Conservation (phyloP, 2,113 vertebrate genomes). For the Jaculus jaculus region DNA sequence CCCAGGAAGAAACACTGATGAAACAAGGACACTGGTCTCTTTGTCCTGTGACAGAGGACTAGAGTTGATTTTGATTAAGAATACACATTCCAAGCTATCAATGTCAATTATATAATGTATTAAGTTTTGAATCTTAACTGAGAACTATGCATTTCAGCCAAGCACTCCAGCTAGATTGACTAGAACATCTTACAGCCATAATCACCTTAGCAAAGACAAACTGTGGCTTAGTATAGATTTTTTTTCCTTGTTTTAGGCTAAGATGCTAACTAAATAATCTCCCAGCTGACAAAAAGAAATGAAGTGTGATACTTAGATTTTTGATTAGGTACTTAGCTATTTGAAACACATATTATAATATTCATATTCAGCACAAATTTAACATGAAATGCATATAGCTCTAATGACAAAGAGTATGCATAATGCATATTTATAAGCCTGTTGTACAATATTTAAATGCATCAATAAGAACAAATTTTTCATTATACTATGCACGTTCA, state of each 20-base stretch:
- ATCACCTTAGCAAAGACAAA: conserved; percentile 44
- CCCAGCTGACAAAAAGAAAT: conserved; percentile 37
- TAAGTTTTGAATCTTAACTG: conserved; percentile 19
- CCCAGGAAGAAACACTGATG: background rate
- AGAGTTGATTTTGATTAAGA: background rate
- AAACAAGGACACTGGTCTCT: too few relatives aligned
- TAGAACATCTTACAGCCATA: conserved; percentile 34
- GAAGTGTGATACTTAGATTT: conserved; percentile 31
- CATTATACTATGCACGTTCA: conserved; percentile 6
- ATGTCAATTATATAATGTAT: conserved; percentile 22
- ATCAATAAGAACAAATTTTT: conserved; percentile 48
- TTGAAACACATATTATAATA: conserved; percentile 5
- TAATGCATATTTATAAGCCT: conserved; percentile 52
- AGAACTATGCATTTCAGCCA: conserved; percentile 10
- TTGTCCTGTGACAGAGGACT: background rate
- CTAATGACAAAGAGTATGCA: background rate
- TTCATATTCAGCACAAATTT: conserved; percentile 46
- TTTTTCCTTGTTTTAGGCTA: conserved; percentile 33
- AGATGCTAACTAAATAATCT: conserved; percentile 48
- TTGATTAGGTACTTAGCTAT: conserved; percentile 42
- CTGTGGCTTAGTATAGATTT: background rate
- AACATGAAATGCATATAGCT: conserved; percentile 10
- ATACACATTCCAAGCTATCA: background rate
- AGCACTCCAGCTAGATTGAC: background rate
- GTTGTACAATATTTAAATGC: conserved; percentile 46